A percentile compares a stretch with the other conserved stretches of the same genome.
phyloP scores from a whole-genome alignment of 2,888 invertebrate genomes.

The Hypolimnas misippus region DNA sequence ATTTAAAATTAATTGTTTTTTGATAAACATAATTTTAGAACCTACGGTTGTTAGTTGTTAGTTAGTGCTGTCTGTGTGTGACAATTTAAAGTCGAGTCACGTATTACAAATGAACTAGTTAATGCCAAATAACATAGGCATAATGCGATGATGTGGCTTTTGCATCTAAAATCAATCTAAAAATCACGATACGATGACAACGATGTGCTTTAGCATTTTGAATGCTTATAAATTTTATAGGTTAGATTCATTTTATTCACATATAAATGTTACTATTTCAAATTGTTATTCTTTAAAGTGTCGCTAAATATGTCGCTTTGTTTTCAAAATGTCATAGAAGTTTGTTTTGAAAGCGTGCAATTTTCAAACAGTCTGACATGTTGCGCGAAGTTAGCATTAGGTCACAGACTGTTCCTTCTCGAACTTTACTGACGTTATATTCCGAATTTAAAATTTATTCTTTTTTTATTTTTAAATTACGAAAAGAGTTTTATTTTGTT shows the following conservation, averaged over 20 bases:
- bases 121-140: too few species aligned
- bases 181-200: too few species aligned
- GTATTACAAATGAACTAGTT: too few species aligned
- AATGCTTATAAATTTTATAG: too few species aligned
- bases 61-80: too few species aligned
- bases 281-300: neutral
- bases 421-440: neutral
- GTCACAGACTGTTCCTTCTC: constrained; percentile 5
- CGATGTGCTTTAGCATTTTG: too few species aligned
- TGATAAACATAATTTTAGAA: too few species aligned
- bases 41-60: too few species aligned
- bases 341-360: constrained; percentile 2
- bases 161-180: too few species aligned
- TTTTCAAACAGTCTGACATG: neutral
- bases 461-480: neutral
- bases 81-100: too few species aligned
- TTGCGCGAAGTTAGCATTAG: neutral
- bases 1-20: too few species aligned
- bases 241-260: neutral
- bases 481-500: neutral
- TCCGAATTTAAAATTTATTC: neutral
- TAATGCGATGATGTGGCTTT: too few species aligned
- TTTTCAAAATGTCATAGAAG: neutral
- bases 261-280: neutral
- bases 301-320: neutral